Base-by-base conservation (phyloP, 2,797 vertebrate species). In the Gephyroberyx darwinii region DNA sequence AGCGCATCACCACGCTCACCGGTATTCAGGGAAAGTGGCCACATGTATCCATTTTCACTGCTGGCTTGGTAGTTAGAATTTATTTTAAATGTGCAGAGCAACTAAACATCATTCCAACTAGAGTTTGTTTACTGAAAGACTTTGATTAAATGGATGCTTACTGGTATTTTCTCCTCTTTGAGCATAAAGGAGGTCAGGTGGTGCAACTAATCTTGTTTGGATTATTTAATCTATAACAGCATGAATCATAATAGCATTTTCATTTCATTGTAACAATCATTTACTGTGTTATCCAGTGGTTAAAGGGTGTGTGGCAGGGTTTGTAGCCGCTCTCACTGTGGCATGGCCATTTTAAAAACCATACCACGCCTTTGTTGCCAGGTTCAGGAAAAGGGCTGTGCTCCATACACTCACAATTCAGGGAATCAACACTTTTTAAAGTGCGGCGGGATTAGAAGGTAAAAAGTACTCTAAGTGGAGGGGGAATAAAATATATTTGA, bases 291-390 rank as follows among this genome's bases (percentile, higher is more conserved):
- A 35, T 57, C 3, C 54, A 66, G 62, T 63, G 56, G 59, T n/a
- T 66, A 10, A 63, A 68, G 55, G 70, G 39, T 78, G 82, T 85
- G 69, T 75, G 66, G 71, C 50, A 52, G 65, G 75, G 71, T 62
- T 80, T 84, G 77, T 66, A 73, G 76, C 55, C 68, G 71, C 77
- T 81, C 71, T 73, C 84, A 56, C 78, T 77, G 83, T 86, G 84
- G 89, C 88, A 92, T 88, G 91, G 90, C 91, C 91, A 92, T 93
- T 90, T 92, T 92, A 86, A 73, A 91, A 81, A 80, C 72, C 67
- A 82, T 72, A 94, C 94, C 94, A 94, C 93, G 93, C 93, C 93
- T 94, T 94, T 94, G 91, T 93, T 92, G 85, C 89, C 81, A 89
- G 89, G 72, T 89, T 82, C 75, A 78, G 81, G 82, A 79, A 81